These are phyloP conservation scores for Harlomillsia oculata DNA, from an alignment of 1,140 invertebrate genomes.

Conservation along the genomic window DNA sequence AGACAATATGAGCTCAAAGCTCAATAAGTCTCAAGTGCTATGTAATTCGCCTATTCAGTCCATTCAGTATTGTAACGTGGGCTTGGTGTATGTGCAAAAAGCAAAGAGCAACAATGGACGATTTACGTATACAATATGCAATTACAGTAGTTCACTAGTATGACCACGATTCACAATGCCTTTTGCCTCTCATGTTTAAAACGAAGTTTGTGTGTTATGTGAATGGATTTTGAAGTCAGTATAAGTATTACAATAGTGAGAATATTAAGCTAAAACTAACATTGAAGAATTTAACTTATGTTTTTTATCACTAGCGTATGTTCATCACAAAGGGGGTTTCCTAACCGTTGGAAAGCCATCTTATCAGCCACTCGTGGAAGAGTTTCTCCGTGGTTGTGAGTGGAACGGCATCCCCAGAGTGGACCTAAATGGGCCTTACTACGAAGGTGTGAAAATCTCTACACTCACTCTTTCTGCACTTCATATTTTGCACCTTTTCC, in stretches of 20 bases:
- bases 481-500: background rate
- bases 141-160: background rate
- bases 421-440: constrained; percentile 30
- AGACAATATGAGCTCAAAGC: too few relatives aligned
- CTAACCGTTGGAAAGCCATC: constrained; percentile 27
- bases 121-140: too few relatives aligned
- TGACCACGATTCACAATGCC: background rate
- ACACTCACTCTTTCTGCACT: background rate
- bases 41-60: too few relatives aligned
- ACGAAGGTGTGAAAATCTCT: constrained; percentile 19
- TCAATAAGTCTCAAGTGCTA: too few relatives aligned
- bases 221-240: background rate
- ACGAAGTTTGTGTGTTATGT: background rate
- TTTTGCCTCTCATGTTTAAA: background rate
- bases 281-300: background rate
- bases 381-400: constrained; percentile 28
- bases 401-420: constrained; percentile 33
- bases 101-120: too few relatives aligned
- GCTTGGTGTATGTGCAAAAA: too few relatives aligned
- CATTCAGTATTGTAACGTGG: too few relatives aligned
- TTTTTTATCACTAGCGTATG: constrained; percentile 15
- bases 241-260: background rate
- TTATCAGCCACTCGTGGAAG: constrained; percentile 30
- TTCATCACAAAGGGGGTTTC: constrained; percentile 26
- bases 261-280: background rate